A percentile compares a stretch with the other conserved stretches of the same genome.
phyloP scores from a whole-genome alignment of 2,888 invertebrate genomes.

The Oligia latruncula region DNA sequence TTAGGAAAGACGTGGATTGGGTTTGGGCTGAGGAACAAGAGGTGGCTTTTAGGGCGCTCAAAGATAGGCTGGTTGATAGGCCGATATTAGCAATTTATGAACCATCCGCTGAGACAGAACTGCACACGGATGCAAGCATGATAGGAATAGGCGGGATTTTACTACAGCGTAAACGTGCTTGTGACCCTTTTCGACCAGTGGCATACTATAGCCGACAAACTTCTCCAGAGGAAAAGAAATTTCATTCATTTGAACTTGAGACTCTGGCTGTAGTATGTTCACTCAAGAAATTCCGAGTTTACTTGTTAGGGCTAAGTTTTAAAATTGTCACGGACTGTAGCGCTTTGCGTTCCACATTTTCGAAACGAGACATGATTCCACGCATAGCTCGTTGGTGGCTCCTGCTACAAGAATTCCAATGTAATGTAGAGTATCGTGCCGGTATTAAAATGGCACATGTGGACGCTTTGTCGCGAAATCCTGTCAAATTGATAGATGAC shows the following conservation, averaged over 20 bases:
- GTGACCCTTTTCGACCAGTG: slow-evolving; percentile 28
- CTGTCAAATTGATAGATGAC: neutral
- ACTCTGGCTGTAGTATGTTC: slow-evolving; percentile 51
- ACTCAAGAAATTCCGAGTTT: slow-evolving; percentile 19
- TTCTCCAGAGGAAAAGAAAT: slow-evolving; percentile 56
- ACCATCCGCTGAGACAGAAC: neutral
- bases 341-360: slow-evolving; percentile 16
- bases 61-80: slow-evolving; percentile 3
- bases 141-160: slow-evolving; percentile 12
- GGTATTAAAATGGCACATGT: neutral
- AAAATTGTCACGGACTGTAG: slow-evolving; percentile 44
- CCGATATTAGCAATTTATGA: slow-evolving; percentile 12
- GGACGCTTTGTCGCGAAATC: neutral
- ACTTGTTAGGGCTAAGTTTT: slow-evolving; percentile 28
- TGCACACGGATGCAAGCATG: slow-evolving; percentile 4
- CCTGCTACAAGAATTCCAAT: slow-evolving; percentile 1
- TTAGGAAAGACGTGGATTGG: slow-evolving; percentile 8
- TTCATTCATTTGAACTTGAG: slow-evolving; percentile 62
- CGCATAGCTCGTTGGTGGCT: slow-evolving; percentile 17
- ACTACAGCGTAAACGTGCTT: neutral
- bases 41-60: neutral
- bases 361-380: slow-evolving; percentile 9
- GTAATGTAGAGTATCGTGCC: neutral
- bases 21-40: slow-evolving; percentile 1
- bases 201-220: slow-evolving; percentile 61